Evolutionary conservation across 2,113 vertebrate genomes (phyloP), one percentile per base, ranked within the genome.

Genomic region (Brachirus orientalis): DNA sequence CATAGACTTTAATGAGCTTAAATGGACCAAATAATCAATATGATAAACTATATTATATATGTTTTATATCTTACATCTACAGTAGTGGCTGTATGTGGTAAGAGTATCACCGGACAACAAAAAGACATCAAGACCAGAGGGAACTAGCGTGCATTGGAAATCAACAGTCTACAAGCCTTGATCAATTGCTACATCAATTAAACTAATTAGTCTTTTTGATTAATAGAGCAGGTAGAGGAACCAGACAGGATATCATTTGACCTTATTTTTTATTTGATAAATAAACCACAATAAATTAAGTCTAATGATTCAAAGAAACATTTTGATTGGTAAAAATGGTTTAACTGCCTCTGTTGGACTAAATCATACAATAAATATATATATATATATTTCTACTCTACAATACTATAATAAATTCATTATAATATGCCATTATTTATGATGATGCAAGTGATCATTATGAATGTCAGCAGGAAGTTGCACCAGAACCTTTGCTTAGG

Each of bases 181-280:
- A 37, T 36, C 9, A 37, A 14, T 54, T 36, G 16, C 33, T 17
- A 37, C 52, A 54, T 53, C 51, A 33, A 53, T 35, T 53, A 3
- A 36, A 33, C 28, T n/a, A 53, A 53, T 17, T 35, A 35, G 28
- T 37, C 33, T 36, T 52, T 48, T 33, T 54, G 52, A 54, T 54
- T 9, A n/a, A 54, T 54, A 36, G n/a, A 11, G 33, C 44, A 45
- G 51, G 51, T 45, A 45, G 44, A 45, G 14, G 16, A 54, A 54
- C 14, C 8, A 54, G 52, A 54, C 33, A 37, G 33, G 33, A 33
- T 54, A 17, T 54, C 52, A 54, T 54, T 54, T 36, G 52, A 54
- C 52, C 52, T 53, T 37, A 54, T 36, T 54, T 36, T 54, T 36
- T 17, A 54, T 36, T n/a, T 16, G n/a, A 10, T 36, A 6, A 35